Base-by-base conservation (phyloP, 2,113 vertebrate genomes). In the Saccopteryx leptura region DNA sequence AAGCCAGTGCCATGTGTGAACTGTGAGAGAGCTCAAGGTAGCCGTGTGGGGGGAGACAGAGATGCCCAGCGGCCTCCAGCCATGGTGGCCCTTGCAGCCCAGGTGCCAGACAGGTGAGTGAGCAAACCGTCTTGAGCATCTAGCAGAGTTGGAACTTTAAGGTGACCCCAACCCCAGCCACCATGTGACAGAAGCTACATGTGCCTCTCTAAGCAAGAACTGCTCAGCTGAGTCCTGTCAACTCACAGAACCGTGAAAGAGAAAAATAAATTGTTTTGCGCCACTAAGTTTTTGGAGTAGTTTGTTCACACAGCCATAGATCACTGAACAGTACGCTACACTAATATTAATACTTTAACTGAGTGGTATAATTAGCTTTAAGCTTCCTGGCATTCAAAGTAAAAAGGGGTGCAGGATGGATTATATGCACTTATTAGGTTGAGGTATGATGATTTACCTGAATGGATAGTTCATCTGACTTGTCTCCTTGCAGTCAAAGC, bases 351-450 rank as follows among this genome's bases (percentile, higher is more conserved):
- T 39, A n/a, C 19, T 87, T 82, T 83, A 94, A 86, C 19, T 39
- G 18, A 68, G 50, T 9, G 5, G 5, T 69, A 28, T 26, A 31
- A 8, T 86, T 82, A 90, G 39, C 69, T 60, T 91, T 94, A 95
- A 96, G 95, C 82, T 91, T 89, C 93, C 95, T 94, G 74, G 68
- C 48, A 83, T 21, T 58, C 65, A 58, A 61, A 96, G 91, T 24
- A 79, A 91, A 93, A 92, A 94, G 52, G 24, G 81, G 46, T 90
- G 0, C 33, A n/a, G 21, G 26, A 33, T 60, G 33, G 31, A 71
- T 68, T 76, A 33, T 28, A 12, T 5, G 1, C 2, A 31, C 18
- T 60, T 56, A 9, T 60, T 82, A 56, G 48, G 61, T 80, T 66
- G 46, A 66, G 33, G 24, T 88, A 26, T 14, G 21, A 1, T 48